Base-by-base conservation (phyloP, 2,113 vertebrate genomes). In the Callocephalon fimbriatum region DNA sequence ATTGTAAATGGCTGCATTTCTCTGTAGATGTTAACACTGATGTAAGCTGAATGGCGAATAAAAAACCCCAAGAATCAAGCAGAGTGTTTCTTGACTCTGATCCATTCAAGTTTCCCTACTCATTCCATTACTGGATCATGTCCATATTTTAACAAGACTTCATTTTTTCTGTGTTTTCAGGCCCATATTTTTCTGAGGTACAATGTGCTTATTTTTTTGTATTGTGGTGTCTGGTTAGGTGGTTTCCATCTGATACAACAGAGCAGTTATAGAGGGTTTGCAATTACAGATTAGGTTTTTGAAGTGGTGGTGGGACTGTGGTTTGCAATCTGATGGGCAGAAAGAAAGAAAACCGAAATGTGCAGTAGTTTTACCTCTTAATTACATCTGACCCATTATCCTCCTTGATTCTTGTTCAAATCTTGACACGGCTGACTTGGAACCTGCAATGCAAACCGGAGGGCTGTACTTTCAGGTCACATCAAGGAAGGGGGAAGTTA, bases 321-420 rank as follows among this genome's bases (percentile, higher is more conserved):
- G 91, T 96, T 97, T 97, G 94, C 97, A 98, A 98, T 97, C 97
- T 97, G 97, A 97, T 97, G 96, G 98, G 96, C 91, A 97, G 87
- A 95, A 96, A 95, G 86, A 95, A 97, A 97, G 96, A 76, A 93
- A 97, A 93, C 38, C 3, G 93, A 93, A 94, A 95, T 78, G n/a
- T 89, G 67, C 83, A 59, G 91, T 90, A 95, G 91, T 97, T 96
- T 77, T 58, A 70, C 93, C 93, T 93, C 90, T 82, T 97, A 97
- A 96, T 98, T 98, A 97, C 92, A 91, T 97, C 94, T 97, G 96
- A 98, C 93, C 95, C 92, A 95, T 97, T 97, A 97, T 96, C 94
- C 96, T 97, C 92, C 67, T 32, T 91, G 86, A 96, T 67, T 95
- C 94, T 76, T 88, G 76, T 94, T 97, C 94, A 98, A 90, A 96